Evolutionary conservation across 2,797 vertebrate species (phyloP), one percentile per base, ranked within the genome.

Genomic region (Anas capensis): DNA sequence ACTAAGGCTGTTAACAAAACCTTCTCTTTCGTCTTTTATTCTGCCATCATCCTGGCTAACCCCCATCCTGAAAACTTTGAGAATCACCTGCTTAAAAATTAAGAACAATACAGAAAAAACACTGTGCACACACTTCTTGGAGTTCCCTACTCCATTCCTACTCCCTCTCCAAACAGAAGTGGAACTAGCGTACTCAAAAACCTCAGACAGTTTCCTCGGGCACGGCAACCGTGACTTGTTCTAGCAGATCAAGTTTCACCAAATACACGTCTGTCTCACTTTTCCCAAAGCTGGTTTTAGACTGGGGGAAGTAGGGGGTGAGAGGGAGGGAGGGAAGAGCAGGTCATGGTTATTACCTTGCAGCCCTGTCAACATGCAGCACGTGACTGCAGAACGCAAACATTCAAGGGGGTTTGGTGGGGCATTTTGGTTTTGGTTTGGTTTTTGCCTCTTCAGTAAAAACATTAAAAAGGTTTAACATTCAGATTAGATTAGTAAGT

Each of bases 121-220:
- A 51, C 24, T 5, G 2, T 10, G 26, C 18, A 11, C 29, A 5
- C 18, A 4, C 54, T 53, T 14, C 0, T 34, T 53, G 70, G 82
- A 93, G 69, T 19, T 24, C 68, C 65, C 33, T 14, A 6, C 93
- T 78, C 72, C 69, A 33, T 29, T 71, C 75, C 92, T 90, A 71
- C 36, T 82, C 42, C 2, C 4, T 10, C 90, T 62, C 48, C 10
- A 48, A 84, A 36, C 70, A 82, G 77, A 49, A 93, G 44, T 34
- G 90, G 65, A 82, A 65, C 20, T 19, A 44, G 69, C 79, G 68
- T 72, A 26, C 49, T 53, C 49, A 51, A 82, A 91, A 89, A 49
- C 46, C 85, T 93, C 49, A 4, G 57, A 57, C 94, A 75, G 85
- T 58, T 81, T 95, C 87, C 90, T 92, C 65, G 53, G 94, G 93